Conservation (phyloP, 2,888 invertebrate species). For the Drosophila anomalipes region DNA sequence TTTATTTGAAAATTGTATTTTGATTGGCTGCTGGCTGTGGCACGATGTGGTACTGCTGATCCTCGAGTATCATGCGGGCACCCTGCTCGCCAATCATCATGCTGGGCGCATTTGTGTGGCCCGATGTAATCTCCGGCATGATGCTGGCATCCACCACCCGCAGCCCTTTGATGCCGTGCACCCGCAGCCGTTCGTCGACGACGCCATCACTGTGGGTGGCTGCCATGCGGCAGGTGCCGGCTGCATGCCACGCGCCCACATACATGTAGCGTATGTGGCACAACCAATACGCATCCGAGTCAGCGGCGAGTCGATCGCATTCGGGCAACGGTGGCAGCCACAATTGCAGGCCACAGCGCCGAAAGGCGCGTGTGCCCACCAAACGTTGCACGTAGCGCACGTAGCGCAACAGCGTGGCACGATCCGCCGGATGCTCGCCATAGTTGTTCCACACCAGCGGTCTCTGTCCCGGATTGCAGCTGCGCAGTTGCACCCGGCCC, state of each 20-base stretch:
- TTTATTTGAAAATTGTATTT: neutral
- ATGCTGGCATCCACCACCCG: constrained; percentile 94
- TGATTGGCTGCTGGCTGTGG: neutral
- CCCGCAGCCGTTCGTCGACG: constrained; percentile 86
- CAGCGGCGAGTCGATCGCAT: constrained; percentile 64
- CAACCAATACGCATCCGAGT: constrained; percentile 86
- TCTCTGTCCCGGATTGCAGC: constrained; percentile 86
- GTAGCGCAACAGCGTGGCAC: constrained; percentile 81
- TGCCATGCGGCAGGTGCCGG: constrained; percentile 90
- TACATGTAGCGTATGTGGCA: constrained; percentile 87
- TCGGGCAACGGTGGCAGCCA: constrained; percentile 67
- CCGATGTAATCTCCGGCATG: constrained; percentile 91
- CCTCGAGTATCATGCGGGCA: constrained; percentile 85
- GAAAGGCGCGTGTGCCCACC: constrained; percentile 84
- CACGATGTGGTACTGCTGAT: constrained; percentile 24
- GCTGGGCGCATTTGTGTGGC: constrained; percentile 93
- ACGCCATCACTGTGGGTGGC: constrained; percentile 85
- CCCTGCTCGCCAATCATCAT: constrained; percentile 95
- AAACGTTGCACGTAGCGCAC: constrained; percentile 82
- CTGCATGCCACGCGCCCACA: constrained; percentile 88
- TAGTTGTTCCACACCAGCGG: constrained; percentile 88
- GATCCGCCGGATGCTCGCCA: constrained; percentile 86
- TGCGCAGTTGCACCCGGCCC: constrained; percentile 86
- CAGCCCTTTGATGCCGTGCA: constrained; percentile 88
- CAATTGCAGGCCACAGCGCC: constrained; percentile 79